Base-by-base conservation (phyloP, 2,113 vertebrate genomes). In the Trinectes maculatus region DNA sequence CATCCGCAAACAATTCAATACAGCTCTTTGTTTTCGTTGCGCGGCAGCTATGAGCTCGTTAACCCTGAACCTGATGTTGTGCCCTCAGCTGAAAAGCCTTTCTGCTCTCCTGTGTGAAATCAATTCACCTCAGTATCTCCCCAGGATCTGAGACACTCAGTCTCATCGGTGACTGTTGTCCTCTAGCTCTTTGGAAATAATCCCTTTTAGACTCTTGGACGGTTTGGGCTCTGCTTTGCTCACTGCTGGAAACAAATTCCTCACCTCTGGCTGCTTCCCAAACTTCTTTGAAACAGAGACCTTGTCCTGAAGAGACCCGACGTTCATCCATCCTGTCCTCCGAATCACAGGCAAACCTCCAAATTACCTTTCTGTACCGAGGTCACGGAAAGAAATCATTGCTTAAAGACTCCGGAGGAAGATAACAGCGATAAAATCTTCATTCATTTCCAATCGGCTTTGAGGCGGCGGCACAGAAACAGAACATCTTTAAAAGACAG, bases 181-280 rank as follows among this genome's bases (percentile, higher is more conserved):
- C 84, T 77, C 59, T 63, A 61, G 76, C 76, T 74, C 63, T 79
- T 59, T 71, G 72, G 78, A 79, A 74, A 70, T 83, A 83, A 84
- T 82, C 79, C 65, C 64, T 55, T n/a, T 77, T 79, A 82, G 77
- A 82, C 68, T 80, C 55, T 2, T 5, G 25, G 54, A 39, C 62
- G 31, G 31, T 65, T 70, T n/a, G 34, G 80, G 53, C 64, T 71
- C 52, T 24, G 39, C 77, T 81, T 66, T 51, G 56, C 79, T 83
- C 73, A 33, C 66, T 56, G 70, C 76, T 69, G 82, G 69, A 80
- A 54, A 82, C 79, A 77, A 80, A 83, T 75, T 73, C 77, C 52
- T 73, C 73, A 80, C 79, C 82, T 80, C 79, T 83, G 82, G 79
- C 82, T 78, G 72, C 64, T 52, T 85, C 73, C 79, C 59, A 72